Percentiles rank a stretch among this genome's conserved stretches.
Evolutionary conservation across 2,888 invertebrate species (phyloP).

Genomic region (Drosophila paucipuncta): DNA sequence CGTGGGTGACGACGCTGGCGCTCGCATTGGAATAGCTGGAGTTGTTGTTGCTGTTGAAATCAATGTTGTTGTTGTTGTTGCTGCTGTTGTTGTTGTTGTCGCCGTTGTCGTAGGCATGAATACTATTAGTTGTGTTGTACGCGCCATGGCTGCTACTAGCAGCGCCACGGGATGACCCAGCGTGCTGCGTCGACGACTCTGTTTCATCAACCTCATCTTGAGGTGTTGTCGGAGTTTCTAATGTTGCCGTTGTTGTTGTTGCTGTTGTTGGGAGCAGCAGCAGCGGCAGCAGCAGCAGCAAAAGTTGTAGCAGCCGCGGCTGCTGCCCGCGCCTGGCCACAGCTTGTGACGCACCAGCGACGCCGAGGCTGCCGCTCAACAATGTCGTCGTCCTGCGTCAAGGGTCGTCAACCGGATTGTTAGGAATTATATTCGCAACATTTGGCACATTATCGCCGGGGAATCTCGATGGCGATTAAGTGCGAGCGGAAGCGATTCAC

Average conservation of each 20-base stretch:
- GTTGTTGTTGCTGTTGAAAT: conserved; percentile 7
- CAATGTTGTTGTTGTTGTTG: conserved; percentile 35
- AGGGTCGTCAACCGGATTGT: conserved; percentile 37
- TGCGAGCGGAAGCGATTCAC: conserved; percentile 61
- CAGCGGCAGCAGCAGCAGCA: conserved; percentile 36
- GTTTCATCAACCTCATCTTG: conserved; percentile 61
- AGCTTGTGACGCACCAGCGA: conserved; percentile 65
- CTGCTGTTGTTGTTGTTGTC: conserved; percentile 22
- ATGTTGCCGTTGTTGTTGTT: conserved; percentile 2
- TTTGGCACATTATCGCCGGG: conserved; percentile 58
- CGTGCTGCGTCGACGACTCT: conserved; percentile 59
- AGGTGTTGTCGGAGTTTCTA: conserved; percentile 9
- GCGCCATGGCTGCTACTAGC: conserved; percentile 74
- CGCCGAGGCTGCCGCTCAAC: conserved; percentile 74
- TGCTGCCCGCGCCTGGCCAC: conserved; percentile 74
- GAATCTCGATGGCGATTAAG: conserved; percentile 40
- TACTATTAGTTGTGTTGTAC: conserved; percentile 75
- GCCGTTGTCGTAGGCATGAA: conserved; percentile 67
- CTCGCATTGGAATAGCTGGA: conserved; percentile 30
- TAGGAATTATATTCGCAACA: conserved; percentile 52
- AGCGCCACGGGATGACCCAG: conserved; percentile 77
- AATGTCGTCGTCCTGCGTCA: conserved; percentile 75
- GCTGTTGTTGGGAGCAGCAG: conserved; percentile 19
- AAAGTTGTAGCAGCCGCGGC: conserved; percentile 61
- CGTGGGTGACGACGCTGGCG: conserved; percentile 18